Conservation (phyloP, 1,140 invertebrate genomes). For the Drosophila persimilis region DNA sequence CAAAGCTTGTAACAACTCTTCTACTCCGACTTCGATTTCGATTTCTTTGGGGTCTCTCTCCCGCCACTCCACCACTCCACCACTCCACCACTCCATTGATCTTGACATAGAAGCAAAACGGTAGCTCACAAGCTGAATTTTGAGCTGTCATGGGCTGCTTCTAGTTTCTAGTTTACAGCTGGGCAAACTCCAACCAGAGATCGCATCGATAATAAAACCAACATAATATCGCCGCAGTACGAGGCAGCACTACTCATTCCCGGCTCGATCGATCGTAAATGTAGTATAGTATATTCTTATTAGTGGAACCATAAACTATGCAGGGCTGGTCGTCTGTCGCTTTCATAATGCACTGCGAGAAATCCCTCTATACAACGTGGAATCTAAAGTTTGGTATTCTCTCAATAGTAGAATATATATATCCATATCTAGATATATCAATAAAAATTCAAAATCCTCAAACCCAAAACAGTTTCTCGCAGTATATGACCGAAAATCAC, state of each 20-base stretch:
- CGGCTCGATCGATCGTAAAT: background rate
- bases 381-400: too few relatives aligned
- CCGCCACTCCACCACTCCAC: conserved; percentile 2
- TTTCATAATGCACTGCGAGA: too few relatives aligned
- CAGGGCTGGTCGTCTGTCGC: too few relatives aligned
- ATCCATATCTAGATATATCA: too few relatives aligned
- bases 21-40: conserved; percentile 29
- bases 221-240: background rate
- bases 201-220: conserved; percentile 29
- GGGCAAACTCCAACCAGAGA: conserved; percentile 31
- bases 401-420: too few relatives aligned
- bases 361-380: too few relatives aligned
- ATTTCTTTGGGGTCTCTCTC: conserved; percentile 19
- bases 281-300: too few relatives aligned
- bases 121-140: conserved; percentile 23
- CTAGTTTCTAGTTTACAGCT: conserved; percentile 16
- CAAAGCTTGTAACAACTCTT: conserved; percentile 59
- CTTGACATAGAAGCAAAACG: conserved; percentile 68
- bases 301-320: too few relatives aligned
- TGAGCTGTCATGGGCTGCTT: conserved; percentile 28
- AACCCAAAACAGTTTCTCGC: background rate
- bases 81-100: conserved; percentile 40
- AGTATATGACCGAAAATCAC: conserved; percentile 22
- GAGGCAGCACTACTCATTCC: conserved; percentile 19
- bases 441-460: too few relatives aligned